A percentile compares a stretch with the other conserved stretches of the same genome.
phyloP scores from a whole-genome alignment of 2,888 invertebrate species.

The Junonia oenone region DNA sequence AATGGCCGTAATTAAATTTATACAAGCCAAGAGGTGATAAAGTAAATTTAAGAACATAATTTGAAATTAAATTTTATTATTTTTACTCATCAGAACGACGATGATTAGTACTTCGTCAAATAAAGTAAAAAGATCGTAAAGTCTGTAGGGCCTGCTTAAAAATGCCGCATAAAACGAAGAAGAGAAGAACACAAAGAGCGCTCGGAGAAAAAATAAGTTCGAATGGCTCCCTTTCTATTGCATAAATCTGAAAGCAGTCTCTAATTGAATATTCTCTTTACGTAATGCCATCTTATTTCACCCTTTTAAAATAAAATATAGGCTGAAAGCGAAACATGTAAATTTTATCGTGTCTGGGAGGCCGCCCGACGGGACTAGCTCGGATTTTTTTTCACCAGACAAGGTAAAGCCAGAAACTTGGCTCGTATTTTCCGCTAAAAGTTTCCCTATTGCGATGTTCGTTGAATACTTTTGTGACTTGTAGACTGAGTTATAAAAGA shows the following conservation, averaged over 20 bases:
- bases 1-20: constrained; percentile 31
- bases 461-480: constrained; percentile 69
- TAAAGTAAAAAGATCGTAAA: constrained; percentile 8
- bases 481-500: constrained; percentile 63
- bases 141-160: constrained; percentile 17
- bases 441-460: constrained; percentile 62
- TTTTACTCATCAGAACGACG: constrained; percentile 1
- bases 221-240: constrained; percentile 43
- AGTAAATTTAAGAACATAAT: constrained; percentile 13
- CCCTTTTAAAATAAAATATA: constrained; percentile 77
- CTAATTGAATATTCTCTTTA: constrained; percentile 77
- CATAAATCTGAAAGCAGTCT: constrained; percentile 66
- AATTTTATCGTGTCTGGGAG: constrained; percentile 72
- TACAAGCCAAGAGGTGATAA: constrained; percentile 18
- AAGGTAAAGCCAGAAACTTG: constrained; percentile 68
- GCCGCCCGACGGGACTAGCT: constrained; percentile 50
- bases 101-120: constrained; percentile 9
- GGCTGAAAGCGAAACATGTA: constrained; percentile 73
- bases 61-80: constrained; percentile 16
- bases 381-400: constrained; percentile 58
- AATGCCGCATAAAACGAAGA: constrained; percentile 25
- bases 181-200: constrained; percentile 36
- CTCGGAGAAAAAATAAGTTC: constrained; percentile 46
- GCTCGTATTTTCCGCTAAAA: constrained; percentile 72
- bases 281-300: constrained; percentile 71